Conservation (phyloP, 30 jellyfish, hydroid and myxozoan species). For the Aurelia aurita complex sp. Pacific region DNA sequence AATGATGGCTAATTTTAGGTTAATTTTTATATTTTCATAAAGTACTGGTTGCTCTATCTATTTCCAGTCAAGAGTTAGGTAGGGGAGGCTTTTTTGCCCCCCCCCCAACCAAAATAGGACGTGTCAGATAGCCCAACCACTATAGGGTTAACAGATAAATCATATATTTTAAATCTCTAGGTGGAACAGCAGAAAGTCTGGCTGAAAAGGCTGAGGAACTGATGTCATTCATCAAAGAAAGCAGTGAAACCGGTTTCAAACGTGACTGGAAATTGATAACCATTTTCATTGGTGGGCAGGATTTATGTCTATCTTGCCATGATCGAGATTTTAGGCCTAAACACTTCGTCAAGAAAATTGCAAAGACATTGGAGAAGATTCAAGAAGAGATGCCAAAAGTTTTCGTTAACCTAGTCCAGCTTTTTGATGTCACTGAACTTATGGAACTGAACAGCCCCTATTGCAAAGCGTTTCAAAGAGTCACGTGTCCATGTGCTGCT, state of each 20-base stretch:
- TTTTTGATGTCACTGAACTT: slow-evolving; percentile 62
- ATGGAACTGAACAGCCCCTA: slow-evolving; percentile 21
- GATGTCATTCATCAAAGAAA: slow-evolving; percentile 34
- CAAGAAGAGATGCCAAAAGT: slow-evolving; percentile 67
- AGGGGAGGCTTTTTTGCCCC: too few species aligned
- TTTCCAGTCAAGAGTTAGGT: too few species aligned
- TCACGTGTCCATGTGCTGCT: slow-evolving; percentile 70
- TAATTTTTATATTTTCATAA: too few species aligned
- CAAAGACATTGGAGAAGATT: slow-evolving; percentile 50
- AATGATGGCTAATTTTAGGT: too few species aligned
- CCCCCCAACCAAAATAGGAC: too few species aligned
- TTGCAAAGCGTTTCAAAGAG: slow-evolving; percentile 51
- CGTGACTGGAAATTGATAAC: slow-evolving; percentile 84
- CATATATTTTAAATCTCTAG: background rate
- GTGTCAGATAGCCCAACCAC: too few species aligned
- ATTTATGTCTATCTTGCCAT: slow-evolving; percentile 62
- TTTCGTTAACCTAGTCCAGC: slow-evolving; percentile 66
- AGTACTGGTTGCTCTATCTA: too few species aligned
- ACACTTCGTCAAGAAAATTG: slow-evolving; percentile 18
- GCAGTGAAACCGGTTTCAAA: slow-evolving; percentile 26
- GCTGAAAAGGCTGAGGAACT: slow-evolving; percentile 61
- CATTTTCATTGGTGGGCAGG: slow-evolving; percentile 73
- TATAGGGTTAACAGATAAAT: too few species aligned
- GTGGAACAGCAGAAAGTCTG: slow-evolving; percentile 77
- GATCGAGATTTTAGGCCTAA: slow-evolving; percentile 23